Percentiles rank a stretch among this genome's conserved stretches.
These are phyloP conservation scores for Spilarctia lutea DNA, from an alignment of 2,888 invertebrate species.

Conservation along the genomic window DNA sequence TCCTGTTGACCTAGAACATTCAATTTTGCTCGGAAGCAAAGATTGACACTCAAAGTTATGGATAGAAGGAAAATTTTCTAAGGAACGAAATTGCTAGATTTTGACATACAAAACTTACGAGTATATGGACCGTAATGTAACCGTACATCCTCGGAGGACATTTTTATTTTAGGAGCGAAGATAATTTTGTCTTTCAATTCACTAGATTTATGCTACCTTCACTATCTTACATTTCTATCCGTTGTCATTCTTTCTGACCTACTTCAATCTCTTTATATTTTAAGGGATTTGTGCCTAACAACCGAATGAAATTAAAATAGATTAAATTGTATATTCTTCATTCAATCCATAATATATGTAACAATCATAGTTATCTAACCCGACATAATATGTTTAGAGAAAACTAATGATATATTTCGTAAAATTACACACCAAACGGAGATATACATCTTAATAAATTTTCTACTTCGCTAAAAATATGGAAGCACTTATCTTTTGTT, in stretches of 20 bases:
- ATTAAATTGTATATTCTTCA: background rate
- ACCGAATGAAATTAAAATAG: background rate
- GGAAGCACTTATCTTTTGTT: slow-evolving; percentile 36
- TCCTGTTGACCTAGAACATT: background rate
- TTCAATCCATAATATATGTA: slow-evolving; percentile 3
- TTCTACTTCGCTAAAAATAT: slow-evolving; percentile 27
- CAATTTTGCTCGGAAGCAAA: background rate
- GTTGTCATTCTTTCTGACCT: background rate
- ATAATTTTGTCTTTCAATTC: background rate
- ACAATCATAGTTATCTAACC: background rate
- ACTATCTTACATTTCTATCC: background rate
- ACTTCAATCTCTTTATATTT: background rate
- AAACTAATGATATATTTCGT: slow-evolving; percentile 7
- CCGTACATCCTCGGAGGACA: background rate
- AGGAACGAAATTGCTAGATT: background rate
- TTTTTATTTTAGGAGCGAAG: background rate
- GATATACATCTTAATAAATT: slow-evolving; percentile 22
- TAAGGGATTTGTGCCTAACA: background rate
- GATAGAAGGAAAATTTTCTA: background rate
- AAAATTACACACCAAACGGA: slow-evolving; percentile 16
- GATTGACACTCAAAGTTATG: background rate
- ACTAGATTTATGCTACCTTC: background rate
- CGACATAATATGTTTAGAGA: background rate
- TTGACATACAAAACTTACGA: background rate
- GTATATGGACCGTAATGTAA: background rate